phyloP scores from a whole-genome alignment of 2,888 invertebrate genomes.

The Adineta ricciae region DNA sequence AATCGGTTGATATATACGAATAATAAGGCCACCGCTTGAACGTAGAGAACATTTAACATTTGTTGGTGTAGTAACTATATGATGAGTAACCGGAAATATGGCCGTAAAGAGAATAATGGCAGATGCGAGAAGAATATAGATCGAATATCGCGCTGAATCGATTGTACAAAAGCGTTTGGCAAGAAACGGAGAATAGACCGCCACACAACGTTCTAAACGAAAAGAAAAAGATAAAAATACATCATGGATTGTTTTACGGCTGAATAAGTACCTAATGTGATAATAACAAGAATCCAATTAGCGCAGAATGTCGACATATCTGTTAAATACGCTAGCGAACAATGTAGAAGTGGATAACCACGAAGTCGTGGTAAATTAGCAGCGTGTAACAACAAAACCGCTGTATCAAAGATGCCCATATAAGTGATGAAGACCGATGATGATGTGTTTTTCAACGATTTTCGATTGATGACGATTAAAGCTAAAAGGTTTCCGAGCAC shows the following conservation, averaged over 20 bases:
- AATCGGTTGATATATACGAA: neutral
- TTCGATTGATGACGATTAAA: neutral
- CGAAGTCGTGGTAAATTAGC: neutral
- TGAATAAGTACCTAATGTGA: neutral
- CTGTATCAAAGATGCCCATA: neutral
- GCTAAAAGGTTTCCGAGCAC: neutral
- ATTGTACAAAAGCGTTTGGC: neutral
- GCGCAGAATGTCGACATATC: neutral
- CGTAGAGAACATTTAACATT: neutral
- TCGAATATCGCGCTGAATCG: neutral
- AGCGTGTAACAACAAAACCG: neutral
- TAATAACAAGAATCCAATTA: conserved; percentile 12
- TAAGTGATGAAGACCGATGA: neutral
- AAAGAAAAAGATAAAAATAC: too few relatives aligned
- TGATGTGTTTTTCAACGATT: neutral
- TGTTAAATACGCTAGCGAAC: neutral
- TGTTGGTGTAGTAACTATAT: neutral
- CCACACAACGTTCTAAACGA: neutral
- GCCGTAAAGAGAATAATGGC: neutral
- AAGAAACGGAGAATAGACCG: neutral
- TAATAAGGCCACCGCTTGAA: fast-evolving
- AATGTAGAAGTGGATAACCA: neutral
- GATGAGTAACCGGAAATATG: neutral
- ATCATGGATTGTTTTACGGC: neutral
- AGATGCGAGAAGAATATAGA: neutral